phyloP scores from a whole-genome alignment of 2,797 vertebrate species.

The Ctenopoma multispine region DNA sequence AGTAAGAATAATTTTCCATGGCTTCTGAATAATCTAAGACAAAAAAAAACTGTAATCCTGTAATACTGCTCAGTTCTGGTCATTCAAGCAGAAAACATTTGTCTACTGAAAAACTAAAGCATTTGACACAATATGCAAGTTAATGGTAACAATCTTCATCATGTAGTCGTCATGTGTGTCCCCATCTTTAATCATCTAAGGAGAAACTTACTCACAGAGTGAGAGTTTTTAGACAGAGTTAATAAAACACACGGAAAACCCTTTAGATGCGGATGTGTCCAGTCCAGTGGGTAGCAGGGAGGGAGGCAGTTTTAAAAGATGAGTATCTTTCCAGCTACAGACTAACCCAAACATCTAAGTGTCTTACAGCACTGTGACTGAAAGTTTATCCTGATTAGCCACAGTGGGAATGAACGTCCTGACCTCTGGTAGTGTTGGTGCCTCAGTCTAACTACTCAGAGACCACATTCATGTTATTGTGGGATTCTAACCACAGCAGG shows the following conservation, averaged over 20 bases:
- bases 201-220: background rate
- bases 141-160: too few relatives aligned
- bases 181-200: too few relatives aligned
- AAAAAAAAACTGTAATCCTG: too few relatives aligned
- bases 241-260: constrained; percentile 2
- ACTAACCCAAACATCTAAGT: background rate
- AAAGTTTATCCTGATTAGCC: background rate
- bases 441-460: background rate
- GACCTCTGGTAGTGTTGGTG: background rate
- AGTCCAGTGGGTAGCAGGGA: background rate
- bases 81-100: too few relatives aligned
- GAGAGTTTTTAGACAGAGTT: background rate
- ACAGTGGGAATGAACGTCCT: constrained; percentile 13
- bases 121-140: too few relatives aligned
- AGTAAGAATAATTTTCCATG: too few relatives aligned
- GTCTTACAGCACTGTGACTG: background rate
- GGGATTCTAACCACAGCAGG: background rate
- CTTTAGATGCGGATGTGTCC: background rate
- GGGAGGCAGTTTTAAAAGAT: background rate
- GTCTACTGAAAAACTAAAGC: too few relatives aligned
- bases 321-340: background rate
- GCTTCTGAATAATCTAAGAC: too few relatives aligned
- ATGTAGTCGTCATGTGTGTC: too few relatives aligned
- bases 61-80: too few relatives aligned
- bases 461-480: constrained; percentile 12